Evolutionary conservation across 2,797 vertebrate genomes (phyloP), one percentile per base, ranked within the genome.

Genomic region (Hylomyscus alleni): DNA sequence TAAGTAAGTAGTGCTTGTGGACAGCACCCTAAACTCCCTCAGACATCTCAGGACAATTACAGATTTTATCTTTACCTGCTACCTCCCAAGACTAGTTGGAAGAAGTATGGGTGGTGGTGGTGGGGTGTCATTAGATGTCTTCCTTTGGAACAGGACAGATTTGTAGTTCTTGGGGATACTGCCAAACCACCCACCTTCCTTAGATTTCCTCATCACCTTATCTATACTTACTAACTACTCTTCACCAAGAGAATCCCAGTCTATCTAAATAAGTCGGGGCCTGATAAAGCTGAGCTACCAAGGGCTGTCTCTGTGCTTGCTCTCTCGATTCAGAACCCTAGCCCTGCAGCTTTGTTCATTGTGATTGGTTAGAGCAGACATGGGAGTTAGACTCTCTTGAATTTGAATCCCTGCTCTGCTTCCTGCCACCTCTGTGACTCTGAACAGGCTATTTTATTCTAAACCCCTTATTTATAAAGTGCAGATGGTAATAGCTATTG

Each of bases 391-490:
- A 84, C 24, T 93, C 31, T 50, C 24, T 52, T 72, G 58, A 29
- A n/a, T 83, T 94, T 73, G 37, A 94, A 92, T 90, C 82, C 24
- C 77, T 86, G 44, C 29, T 95, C 54, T 96, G 44, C 75, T 72
- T 15, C 65, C 75, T 93, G 58, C 58, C 91, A 44, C 37, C 58
- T 88, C 13, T 58, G 11, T 91, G 47, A 82, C 37, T 73, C 62
- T 95, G 50, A 93, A 50, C 89, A 96, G 50, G 62, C 62, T 69
- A 15, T 94, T 93, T 83, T 93, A 89, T 65, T 93, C n/a, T 89
- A 95, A 96, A 37, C 17, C 52, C 93, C 77, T 94, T 93, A 31
- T 77, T 93, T 96, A 75, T 84, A 92, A 95, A 92, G 62, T 37
- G 88, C 12, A 40, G 40, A 52, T 97, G 44, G 11, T 87, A 88